phyloP scores from a whole-genome alignment of 2,888 invertebrate genomes.

The Crioceris asparagi region DNA sequence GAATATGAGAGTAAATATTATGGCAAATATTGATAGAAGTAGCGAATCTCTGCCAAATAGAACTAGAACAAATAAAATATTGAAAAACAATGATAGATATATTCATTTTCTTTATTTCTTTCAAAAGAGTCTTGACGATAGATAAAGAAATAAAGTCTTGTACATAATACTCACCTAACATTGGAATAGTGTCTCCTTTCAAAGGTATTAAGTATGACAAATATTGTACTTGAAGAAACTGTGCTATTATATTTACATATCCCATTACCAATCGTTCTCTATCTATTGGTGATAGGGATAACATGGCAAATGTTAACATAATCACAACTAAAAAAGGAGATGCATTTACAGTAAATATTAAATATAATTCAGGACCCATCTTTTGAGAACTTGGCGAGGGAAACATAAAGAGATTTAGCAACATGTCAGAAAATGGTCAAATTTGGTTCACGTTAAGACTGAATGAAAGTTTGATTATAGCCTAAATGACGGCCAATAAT shows the following conservation, averaged over 20 bases:
- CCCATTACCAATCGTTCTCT: constrained; percentile 46
- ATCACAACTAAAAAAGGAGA: constrained; percentile 42
- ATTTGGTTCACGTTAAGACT: too few species aligned
- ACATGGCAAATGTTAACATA: constrained; percentile 45
- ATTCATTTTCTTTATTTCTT: constrained; percentile 1
- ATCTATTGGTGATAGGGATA: constrained; percentile 47
- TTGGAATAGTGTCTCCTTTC: constrained; percentile 48
- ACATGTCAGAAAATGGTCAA: too few species aligned
- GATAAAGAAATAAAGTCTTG: too few species aligned
- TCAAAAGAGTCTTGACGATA: too few species aligned
- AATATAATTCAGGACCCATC: too few species aligned
- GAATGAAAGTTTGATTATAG: too few species aligned
- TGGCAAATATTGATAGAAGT: constrained; percentile 25
- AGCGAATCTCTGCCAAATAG: constrained; percentile 30
- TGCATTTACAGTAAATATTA: too few species aligned
- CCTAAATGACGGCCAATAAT: too few species aligned
- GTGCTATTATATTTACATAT: constrained; percentile 49
- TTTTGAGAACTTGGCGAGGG: too few species aligned
- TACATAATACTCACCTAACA: constrained; percentile 39
- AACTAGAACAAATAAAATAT: constrained; percentile 24
- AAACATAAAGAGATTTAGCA: too few species aligned
- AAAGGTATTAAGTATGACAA: constrained; percentile 50
- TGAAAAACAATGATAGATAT: constrained; percentile 1
- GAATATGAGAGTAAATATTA: constrained; percentile 29
- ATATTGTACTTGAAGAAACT: constrained; percentile 48